phyloP scores from a whole-genome alignment of 2,888 invertebrate genomes.

The Tigriopus californicus region DNA sequence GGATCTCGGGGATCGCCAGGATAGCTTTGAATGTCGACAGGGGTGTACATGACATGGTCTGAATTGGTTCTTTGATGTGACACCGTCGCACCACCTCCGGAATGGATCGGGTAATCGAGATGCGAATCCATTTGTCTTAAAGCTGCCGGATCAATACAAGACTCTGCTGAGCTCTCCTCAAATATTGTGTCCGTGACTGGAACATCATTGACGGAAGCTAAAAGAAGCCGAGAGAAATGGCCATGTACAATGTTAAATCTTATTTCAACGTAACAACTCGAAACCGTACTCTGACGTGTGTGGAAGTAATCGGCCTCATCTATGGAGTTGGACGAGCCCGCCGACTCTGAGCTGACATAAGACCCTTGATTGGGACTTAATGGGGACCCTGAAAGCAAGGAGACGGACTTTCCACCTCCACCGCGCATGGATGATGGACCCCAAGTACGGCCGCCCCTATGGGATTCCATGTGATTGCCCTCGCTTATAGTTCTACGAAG shows the following conservation, averaged over 20 bases:
- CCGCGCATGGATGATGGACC: no score
- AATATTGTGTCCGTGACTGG: background rate
- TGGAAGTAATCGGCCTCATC: background rate
- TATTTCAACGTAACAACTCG: background rate
- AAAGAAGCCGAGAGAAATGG: background rate
- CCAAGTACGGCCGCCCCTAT: background rate
- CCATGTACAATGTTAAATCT: background rate
- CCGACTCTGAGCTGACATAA: constrained; percentile 9
- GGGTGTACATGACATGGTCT: no score
- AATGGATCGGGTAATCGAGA: no score
- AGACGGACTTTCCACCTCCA: background rate
- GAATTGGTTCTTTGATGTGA: no score
- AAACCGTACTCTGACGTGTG: background rate
- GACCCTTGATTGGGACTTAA: constrained; percentile 1
- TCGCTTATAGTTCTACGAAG: background rate
- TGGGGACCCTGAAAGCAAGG: background rate
- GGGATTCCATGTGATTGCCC: constrained; percentile 3
- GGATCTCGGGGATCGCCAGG: no score
- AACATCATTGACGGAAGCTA: background rate
- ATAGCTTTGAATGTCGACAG: no score
- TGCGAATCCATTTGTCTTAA: no score
- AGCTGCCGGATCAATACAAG: background rate
- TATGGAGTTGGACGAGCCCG: constrained; percentile 11
- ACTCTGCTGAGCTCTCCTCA: constrained; percentile 13
- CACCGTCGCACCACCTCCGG: no score